Evolutionary conservation across 2,888 invertebrate genomes (phyloP).

Genomic region (Elysia crispata): DNA sequence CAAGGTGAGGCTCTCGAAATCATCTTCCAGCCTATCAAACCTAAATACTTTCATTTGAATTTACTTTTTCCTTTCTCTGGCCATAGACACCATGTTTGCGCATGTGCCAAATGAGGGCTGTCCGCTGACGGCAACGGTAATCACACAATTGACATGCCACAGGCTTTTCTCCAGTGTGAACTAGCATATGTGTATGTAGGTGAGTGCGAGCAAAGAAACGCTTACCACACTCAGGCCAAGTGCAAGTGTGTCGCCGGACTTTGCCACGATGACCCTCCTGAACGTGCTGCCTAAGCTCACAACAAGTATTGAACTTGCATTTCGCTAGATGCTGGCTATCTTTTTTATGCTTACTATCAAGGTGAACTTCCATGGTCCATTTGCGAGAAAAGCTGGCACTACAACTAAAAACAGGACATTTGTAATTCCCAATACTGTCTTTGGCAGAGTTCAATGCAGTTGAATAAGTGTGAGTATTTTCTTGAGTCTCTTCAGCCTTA

Average conservation of each 20-base stretch:
- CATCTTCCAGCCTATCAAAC: too few relatives aligned
- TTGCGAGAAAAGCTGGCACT: slow-evolving; percentile 15
- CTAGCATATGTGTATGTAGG: slow-evolving; percentile 32
- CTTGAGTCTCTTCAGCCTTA: too few relatives aligned
- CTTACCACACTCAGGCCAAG: slow-evolving; percentile 42
- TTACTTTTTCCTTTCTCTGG: too few relatives aligned
- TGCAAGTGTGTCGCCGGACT: slow-evolving; percentile 33
- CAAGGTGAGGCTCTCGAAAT: too few relatives aligned
- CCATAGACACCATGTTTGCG: slow-evolving; percentile 41
- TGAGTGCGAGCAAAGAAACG: slow-evolving; percentile 43
- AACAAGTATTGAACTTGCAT: slow-evolving; percentile 6
- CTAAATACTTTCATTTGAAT: too few relatives aligned
- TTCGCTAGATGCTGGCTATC: not conserved
- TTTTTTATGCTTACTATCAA: not conserved
- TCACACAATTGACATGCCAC: slow-evolving; percentile 49
- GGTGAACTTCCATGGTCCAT: slow-evolving; percentile 30
- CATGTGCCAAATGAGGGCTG: slow-evolving; percentile 50
- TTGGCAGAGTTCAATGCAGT: too few relatives aligned
- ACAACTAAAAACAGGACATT: slow-evolving; percentile 18
- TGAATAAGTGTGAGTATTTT: too few relatives aligned
- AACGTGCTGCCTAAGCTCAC: slow-evolving; percentile 34
- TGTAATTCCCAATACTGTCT: too few relatives aligned
- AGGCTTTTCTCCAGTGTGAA: slow-evolving; percentile 45
- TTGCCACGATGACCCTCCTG: slow-evolving; percentile 35
- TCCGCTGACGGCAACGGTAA: slow-evolving; percentile 46